Conservation (phyloP, 2,113 vertebrate species). For the Anhinga anhinga region DNA sequence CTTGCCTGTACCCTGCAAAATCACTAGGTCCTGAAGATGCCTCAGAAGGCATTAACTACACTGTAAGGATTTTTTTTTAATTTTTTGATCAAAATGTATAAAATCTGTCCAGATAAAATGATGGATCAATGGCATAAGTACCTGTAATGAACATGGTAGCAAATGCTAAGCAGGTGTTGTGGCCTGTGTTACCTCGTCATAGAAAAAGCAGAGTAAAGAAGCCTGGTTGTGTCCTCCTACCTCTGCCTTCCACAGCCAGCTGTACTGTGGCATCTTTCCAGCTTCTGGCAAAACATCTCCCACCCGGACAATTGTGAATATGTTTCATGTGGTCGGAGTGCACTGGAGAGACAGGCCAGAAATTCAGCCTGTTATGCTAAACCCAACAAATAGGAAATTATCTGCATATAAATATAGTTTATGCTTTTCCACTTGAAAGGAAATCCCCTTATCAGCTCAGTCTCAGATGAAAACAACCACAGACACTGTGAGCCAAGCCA, state of each 20-base stretch:
- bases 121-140: background rate
- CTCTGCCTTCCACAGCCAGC: slow-evolving; percentile 6
- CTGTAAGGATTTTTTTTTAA: background rate
- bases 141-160: background rate
- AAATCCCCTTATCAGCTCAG: slow-evolving; percentile 59
- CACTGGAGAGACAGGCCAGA: background rate
- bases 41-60: background rate
- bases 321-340: background rate
- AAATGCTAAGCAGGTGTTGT: background rate
- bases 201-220: background rate
- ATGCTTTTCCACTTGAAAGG: slow-evolving; percentile 49
- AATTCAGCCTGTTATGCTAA: background rate
- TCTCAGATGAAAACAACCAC: slow-evolving; percentile 28
- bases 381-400: slow-evolving; percentile 44
- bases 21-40: background rate
- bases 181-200: background rate
- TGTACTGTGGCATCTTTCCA: background rate
- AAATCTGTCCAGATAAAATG: background rate
- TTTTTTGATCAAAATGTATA: background rate
- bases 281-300: slow-evolving; percentile 36
- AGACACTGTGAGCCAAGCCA: background rate
- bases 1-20: background rate
- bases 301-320: background rate
- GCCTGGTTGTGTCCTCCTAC: background rate
- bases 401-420: slow-evolving; percentile 52